Base-by-base conservation (phyloP, 2,888 invertebrate species). In the Cantharis nigra region DNA sequence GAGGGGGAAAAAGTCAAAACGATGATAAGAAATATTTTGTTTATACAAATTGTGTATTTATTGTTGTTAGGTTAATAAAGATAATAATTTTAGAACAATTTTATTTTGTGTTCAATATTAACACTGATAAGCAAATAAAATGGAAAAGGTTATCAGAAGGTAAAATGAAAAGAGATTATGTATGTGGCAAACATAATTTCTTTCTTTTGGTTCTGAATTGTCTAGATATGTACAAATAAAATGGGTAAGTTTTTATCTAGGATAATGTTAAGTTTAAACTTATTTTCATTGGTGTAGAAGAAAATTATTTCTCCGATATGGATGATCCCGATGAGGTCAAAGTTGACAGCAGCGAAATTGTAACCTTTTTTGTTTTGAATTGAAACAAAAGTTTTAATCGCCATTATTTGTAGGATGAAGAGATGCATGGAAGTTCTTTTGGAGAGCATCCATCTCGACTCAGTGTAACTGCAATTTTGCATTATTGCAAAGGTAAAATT, bases 401-500 rank as follows among this genome's bases (percentile, higher is more conserved):
- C 13, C 9, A 23, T 23, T n/a, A n/a, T 63, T 83, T 83, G 83
- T 86, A 94, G 93, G 92, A 93, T 82, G 93, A 93, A 78, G 94
- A 94, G 87, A 92, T 93, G 82, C 91, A 91, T 0, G 94, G 94
- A 85, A 91, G 91, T 79, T 92, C 93, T 78, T 91, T 84, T 63
- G 83, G 83, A 69, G 86, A 87, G 77, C 81, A 81, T 69, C 83
- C 83, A 26, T 82, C 92, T 82, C 91, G 92, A 81, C 90, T 93
- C 87, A 95, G 94, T 83, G 94, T 95, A 30, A 95, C 95, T 11
- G 94, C 94, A 10, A 92, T 95, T 81, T 90, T 96, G 86, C 92
- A 92, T 86, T 95, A 95, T 85, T 96, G 96, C 90, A 95, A 96
- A 89, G 92, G 92, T 74, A 95, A 94, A 92, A 94, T 96, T 86